These are phyloP conservation scores for Tenthredo amoena DNA, from an alignment of 2,888 invertebrate species.

Conservation along the genomic window DNA sequence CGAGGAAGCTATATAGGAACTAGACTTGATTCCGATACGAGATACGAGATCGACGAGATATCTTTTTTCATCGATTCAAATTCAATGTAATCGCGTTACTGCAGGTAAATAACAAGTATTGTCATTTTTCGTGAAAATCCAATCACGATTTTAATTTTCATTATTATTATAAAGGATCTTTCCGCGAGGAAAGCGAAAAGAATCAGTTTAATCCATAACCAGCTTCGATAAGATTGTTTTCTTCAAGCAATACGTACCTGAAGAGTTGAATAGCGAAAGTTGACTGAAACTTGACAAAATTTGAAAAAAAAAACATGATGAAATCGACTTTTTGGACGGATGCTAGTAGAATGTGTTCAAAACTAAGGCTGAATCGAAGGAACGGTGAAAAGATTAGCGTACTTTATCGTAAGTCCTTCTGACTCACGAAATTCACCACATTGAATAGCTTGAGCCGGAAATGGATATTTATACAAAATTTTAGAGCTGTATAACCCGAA, in stretches of 20 bases:
- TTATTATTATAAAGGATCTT: not conserved
- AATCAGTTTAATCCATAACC: not conserved
- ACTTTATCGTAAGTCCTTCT: not conserved
- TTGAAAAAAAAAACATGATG: not conserved
- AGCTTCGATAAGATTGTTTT: not conserved
- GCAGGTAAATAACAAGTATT: not conserved
- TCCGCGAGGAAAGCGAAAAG: not conserved
- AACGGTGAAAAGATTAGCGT: not conserved
- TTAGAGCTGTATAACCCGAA: not conserved
- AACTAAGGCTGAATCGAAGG: not conserved
- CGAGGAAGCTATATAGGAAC: not conserved
- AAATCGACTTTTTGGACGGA: not conserved
- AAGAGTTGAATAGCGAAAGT: no score
- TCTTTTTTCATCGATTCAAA: not conserved
- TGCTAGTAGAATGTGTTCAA: no score
- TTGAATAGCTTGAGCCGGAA: not conserved
- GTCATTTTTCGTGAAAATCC: not conserved
- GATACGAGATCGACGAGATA: not conserved
- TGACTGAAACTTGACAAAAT: not conserved
- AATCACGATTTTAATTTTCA: not conserved
- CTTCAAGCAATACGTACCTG: no score
- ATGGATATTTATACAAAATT: not conserved
- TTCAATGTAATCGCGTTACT: not conserved
- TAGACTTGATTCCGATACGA: slow-evolving; percentile 14
- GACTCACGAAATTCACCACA: not conserved